These are phyloP conservation scores for Myathropa florea DNA, from an alignment of 2,888 invertebrate genomes.

Conservation along the genomic window DNA sequence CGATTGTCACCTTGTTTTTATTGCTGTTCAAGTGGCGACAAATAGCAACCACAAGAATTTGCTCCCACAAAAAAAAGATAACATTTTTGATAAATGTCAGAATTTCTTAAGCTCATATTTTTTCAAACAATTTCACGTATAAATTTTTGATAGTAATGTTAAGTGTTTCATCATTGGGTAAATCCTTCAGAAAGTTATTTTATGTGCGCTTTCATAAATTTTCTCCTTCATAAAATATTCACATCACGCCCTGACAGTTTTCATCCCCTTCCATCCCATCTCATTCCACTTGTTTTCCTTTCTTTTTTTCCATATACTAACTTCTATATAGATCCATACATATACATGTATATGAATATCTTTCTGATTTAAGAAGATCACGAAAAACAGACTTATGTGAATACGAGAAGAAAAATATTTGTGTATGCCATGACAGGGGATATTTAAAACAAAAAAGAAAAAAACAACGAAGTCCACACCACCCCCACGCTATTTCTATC, in stretches of 20 bases:
- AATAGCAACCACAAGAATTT: not conserved
- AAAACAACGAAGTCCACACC: not conserved
- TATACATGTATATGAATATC: not conserved
- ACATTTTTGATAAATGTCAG: not conserved
- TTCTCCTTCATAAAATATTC: conserved; percentile 49
- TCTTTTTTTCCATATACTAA: conserved; percentile 9
- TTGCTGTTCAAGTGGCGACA: not conserved
- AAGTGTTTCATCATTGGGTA: conserved; percentile 17
- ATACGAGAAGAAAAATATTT: not conserved
- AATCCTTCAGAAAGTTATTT: conserved; percentile 38
- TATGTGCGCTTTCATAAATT: conserved; percentile 46
- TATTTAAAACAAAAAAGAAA: conserved; percentile 16
- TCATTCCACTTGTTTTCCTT: not conserved
- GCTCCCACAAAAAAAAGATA: not conserved
- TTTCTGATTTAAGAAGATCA: not conserved
- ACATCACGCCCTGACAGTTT: conserved; percentile 53
- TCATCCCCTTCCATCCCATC: not conserved
- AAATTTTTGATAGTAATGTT: conserved; percentile 1
- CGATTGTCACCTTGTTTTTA: not conserved
- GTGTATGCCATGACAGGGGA: not conserved
- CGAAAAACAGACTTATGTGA: not conserved
- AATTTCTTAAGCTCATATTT: not conserved
- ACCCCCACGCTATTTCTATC: conserved; percentile 19
- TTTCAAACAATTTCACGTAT: not conserved
- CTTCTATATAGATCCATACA: not conserved